phyloP scores from a whole-genome alignment of 2,888 invertebrate species.

The Melanostoma scalare region DNA sequence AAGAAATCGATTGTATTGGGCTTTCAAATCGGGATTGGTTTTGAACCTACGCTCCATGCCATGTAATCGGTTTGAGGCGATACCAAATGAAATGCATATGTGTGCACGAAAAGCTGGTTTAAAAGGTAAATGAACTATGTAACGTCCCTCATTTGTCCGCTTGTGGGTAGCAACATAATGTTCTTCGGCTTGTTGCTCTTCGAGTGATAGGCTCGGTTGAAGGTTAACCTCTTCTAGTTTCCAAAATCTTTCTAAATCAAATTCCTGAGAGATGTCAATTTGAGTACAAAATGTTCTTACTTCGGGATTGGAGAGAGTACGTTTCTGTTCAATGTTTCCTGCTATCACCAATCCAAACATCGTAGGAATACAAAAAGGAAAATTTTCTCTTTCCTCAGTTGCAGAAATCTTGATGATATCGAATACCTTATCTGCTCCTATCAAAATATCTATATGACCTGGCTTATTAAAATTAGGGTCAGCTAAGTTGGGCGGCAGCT shows the following conservation, averaged over 20 bases:
- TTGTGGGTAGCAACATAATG: constrained; percentile 11
- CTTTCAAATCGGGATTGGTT: not conserved
- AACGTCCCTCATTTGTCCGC: not conserved
- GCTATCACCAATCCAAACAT: constrained; percentile 9
- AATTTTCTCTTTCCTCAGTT: not conserved
- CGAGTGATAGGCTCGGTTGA: constrained; percentile 24
- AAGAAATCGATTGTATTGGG: not conserved
- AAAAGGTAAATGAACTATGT: constrained; percentile 31
- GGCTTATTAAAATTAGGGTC: constrained; percentile 16
- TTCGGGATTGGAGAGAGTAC: not conserved
- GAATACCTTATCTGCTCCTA: constrained; percentile 18
- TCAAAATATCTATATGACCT: constrained; percentile 9
- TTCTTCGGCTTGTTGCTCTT: constrained; percentile 17
- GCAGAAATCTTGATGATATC: not conserved
- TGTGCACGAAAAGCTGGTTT: not conserved
- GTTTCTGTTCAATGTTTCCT: not conserved
- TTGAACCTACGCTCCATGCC: constrained; percentile 7
- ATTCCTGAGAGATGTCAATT: constrained; percentile 1
- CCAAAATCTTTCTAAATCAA: constrained; percentile 23
- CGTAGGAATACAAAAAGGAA: not conserved
- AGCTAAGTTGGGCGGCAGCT: constrained; percentile 15
- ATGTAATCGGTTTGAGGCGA: constrained; percentile 1
- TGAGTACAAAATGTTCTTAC: not conserved
- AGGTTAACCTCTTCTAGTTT: not conserved
- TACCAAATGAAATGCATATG: constrained; percentile 16